A percentile compares a stretch with the other conserved stretches of the same genome.
Evolutionary conservation across 2,113 vertebrate genomes (phyloP).

Genomic region (Urocitellus parryii): DNA sequence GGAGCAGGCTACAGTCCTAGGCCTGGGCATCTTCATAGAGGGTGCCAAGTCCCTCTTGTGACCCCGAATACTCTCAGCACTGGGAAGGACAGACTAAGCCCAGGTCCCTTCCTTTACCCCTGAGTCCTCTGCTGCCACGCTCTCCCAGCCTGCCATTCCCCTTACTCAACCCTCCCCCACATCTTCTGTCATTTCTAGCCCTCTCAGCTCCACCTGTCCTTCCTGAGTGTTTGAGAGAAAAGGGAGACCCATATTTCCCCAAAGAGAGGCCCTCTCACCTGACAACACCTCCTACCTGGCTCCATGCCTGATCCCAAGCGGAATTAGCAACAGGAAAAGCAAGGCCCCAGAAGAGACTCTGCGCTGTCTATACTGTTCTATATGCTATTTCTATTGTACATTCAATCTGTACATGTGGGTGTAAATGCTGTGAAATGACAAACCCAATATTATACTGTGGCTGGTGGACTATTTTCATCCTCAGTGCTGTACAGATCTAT

Average conservation of each 20-base stretch:
- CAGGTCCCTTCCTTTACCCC: neutral
- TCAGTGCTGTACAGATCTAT: conserved; percentile 91
- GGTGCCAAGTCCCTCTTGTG: neutral
- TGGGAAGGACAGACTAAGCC: neutral
- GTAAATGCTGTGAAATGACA: conserved; percentile 95
- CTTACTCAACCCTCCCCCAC: neutral
- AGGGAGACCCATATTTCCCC: neutral
- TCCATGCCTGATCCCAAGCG: conserved; percentile 51
- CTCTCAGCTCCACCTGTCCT: neutral
- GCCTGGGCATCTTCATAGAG: neutral
- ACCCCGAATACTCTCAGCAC: neutral
- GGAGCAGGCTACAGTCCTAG: neutral
- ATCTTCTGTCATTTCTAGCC: neutral
- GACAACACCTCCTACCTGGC: conserved; percentile 24
- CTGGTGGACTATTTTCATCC: conserved; percentile 91
- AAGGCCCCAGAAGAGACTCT: conserved; percentile 66
- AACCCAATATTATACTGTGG: conserved; percentile 88
- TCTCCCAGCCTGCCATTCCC: rapidly evolving
- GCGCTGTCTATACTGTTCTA: conserved; percentile 75
- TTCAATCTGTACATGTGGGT: conserved; percentile 95
- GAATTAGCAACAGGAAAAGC: conserved; percentile 70
- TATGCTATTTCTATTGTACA: conserved; percentile 93
- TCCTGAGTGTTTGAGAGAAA: neutral
- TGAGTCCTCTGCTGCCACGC: neutral
- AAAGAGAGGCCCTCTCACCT: conserved; percentile 33